These are phyloP conservation scores for Rhogogaster chlorosoma DNA, from an alignment of 2,888 invertebrate genomes.

Conservation along the genomic window DNA sequence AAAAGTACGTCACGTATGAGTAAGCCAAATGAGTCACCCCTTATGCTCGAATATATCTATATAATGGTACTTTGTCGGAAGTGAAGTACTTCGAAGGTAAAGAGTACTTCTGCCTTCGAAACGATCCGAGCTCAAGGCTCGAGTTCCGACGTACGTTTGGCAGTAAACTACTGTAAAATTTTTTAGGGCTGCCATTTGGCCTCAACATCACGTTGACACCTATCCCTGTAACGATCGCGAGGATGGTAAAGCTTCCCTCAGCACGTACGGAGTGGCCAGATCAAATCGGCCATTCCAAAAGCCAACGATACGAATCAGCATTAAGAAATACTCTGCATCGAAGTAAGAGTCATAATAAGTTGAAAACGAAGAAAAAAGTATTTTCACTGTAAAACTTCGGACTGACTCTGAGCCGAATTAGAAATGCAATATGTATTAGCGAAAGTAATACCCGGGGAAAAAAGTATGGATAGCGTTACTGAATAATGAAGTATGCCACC, in stretches of 20 bases:
- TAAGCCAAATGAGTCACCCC: slow-evolving; percentile 26
- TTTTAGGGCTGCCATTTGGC: slow-evolving; percentile 36
- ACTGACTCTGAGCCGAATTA: not conserved
- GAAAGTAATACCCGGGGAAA: not conserved
- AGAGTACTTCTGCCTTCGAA: slow-evolving; percentile 39
- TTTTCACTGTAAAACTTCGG: not conserved
- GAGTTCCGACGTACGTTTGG: slow-evolving; percentile 25
- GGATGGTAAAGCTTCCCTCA: not conserved
- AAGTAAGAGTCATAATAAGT: not conserved
- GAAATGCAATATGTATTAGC: slow-evolving; percentile 10
- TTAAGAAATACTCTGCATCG: not conserved
- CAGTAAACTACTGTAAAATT: slow-evolving; percentile 44
- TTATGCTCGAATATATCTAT: not conserved
- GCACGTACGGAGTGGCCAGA: not conserved
- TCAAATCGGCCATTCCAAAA: not conserved
- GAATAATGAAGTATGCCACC: slow-evolving; percentile 23
- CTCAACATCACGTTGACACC: slow-evolving; percentile 28
- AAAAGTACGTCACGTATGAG: slow-evolving; percentile 5
- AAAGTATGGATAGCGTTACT: not conserved
- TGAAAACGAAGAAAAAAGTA: not conserved
- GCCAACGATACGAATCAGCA: not conserved
- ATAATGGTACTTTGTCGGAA: slow-evolving; percentile 38
- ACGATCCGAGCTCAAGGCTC: slow-evolving; percentile 28
- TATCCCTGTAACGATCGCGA: slow-evolving; percentile 31
- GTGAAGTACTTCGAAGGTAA: slow-evolving; percentile 39